Base-by-base conservation (phyloP, 1,140 invertebrate species). In the Luehdorfia chinensis region DNA sequence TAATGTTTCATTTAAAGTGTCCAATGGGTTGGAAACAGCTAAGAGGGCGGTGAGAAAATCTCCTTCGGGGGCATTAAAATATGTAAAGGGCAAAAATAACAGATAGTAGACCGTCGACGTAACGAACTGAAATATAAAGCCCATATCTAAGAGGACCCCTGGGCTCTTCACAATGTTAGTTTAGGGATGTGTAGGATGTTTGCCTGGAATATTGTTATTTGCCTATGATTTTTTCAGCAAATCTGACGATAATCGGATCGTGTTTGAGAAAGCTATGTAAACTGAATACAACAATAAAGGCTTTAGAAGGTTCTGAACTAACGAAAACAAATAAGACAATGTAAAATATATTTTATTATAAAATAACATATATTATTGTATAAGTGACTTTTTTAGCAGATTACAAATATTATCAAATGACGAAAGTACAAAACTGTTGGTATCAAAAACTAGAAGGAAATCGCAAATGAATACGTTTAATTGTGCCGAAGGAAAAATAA, bases 181-280 rank as follows among this genome's bases (percentile, higher is more conserved):
- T 68, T 66, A 70, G 74, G 78, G 73, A 77, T 77, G 68, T 69
- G 69, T 74, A 75, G 74, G 64, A 70, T 81, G 75, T 84, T 83
- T 83, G 71, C 69, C 55, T 72, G 69, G 77, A 78, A 80, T 78
- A 81, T 80, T 83, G 65, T 76, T 85, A 75, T 84, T 85, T 85
- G 75, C 69, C 63, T 75, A 80, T 83, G 71, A 78, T 78, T 77
- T 79, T 79, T 75, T 59, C 61, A 59, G 52, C 66, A 80, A 83
- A 81, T 84, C 78, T 75, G 65, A 50, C 64, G 63, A 75, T 74
- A 69, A 75, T 75, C 65, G 62, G 58, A 34, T 33, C 39, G 15
- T 61, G 57, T 62, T 66, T 59, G 67, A 48, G 33, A 4, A 44
- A 60, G 28, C 31, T 49, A 43, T 46, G 44, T 45, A 36, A 46